Evolutionary conservation across 2,113 vertebrate genomes (phyloP).

Genomic region (Strigops habroptila): DNA sequence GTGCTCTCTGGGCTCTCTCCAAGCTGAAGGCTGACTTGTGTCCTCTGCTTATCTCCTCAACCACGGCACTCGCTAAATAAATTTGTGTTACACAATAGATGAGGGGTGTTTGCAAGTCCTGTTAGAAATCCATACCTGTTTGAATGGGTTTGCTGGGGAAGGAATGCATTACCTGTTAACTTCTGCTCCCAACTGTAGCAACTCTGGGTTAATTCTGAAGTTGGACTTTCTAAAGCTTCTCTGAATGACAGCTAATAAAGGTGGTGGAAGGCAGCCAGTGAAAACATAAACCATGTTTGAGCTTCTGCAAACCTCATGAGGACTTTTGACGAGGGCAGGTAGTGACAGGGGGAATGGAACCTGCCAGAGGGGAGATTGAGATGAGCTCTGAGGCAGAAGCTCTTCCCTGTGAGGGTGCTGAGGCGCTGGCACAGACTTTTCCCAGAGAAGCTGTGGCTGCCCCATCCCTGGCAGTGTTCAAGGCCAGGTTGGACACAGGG

Average conservation of each 20-base stretch:
- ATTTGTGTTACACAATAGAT: background rate
- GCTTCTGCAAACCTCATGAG: background rate
- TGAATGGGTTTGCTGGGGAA: background rate
- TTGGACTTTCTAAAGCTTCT: background rate
- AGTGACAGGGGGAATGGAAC: background rate
- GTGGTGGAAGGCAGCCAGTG: background rate
- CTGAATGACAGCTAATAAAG: background rate
- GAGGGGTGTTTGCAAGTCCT: background rate
- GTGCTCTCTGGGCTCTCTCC: background rate
- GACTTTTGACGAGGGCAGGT: background rate
- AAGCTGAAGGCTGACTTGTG: accelerated
- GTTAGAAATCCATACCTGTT: background rate
- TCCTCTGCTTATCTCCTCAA: background rate
- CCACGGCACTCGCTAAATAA: background rate
- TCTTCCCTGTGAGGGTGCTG: background rate
- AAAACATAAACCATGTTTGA: background rate
- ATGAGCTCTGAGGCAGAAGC: background rate
- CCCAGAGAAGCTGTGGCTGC: no score
- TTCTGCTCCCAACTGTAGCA: background rate
- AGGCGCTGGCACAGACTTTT: no score
- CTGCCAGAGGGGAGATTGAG: background rate
- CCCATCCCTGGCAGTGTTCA: no score
- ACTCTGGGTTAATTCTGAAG: background rate
- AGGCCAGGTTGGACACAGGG: background rate
- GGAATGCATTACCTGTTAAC: background rate